These are phyloP conservation scores for Vanessa atalanta DNA, from an alignment of 1,140 invertebrate genomes.

Conservation along the genomic window DNA sequence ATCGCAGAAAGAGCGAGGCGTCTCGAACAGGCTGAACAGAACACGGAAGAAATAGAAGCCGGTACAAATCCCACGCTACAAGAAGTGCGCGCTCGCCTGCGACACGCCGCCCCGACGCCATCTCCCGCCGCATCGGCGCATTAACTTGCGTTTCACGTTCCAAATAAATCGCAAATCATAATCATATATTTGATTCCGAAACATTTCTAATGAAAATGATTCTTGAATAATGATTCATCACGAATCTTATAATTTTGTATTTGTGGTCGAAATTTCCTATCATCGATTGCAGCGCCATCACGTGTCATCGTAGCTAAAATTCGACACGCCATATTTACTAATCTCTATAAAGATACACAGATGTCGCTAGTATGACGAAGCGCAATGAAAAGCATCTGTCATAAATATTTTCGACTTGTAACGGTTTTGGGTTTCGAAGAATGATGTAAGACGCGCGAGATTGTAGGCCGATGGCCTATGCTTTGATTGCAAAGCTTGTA, in stretches of 20 bases:
- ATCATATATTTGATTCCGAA: slow-evolving; percentile 15
- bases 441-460: slow-evolving; percentile 12
- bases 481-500: slow-evolving; percentile 55
- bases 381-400: neutral
- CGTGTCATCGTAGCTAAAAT: neutral
- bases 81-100: slow-evolving; percentile 66
- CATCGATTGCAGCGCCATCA: slow-evolving; percentile 15
- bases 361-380: slow-evolving; percentile 14
- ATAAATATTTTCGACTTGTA: slow-evolving; percentile 1
- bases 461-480: slow-evolving; percentile 25
- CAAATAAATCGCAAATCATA: slow-evolving; percentile 5
- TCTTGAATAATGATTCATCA: slow-evolving; percentile 14
- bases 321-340: slow-evolving; percentile 1
- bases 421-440: slow-evolving; percentile 1
- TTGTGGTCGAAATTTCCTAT: neutral
- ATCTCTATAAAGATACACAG: slow-evolving; percentile 3
- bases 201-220: slow-evolving; percentile 18
- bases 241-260: neutral
- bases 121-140: slow-evolving; percentile 64
- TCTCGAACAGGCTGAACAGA: slow-evolving; percentile 68
- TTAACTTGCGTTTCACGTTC: slow-evolving; percentile 24
- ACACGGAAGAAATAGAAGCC: slow-evolving; percentile 54
- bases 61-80: slow-evolving; percentile 71
- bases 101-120: slow-evolving; percentile 65
- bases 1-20: slow-evolving; percentile 77